phyloP scores from a whole-genome alignment of 2,797 vertebrate genomes.

The Acipenser oxyrinchus region DNA sequence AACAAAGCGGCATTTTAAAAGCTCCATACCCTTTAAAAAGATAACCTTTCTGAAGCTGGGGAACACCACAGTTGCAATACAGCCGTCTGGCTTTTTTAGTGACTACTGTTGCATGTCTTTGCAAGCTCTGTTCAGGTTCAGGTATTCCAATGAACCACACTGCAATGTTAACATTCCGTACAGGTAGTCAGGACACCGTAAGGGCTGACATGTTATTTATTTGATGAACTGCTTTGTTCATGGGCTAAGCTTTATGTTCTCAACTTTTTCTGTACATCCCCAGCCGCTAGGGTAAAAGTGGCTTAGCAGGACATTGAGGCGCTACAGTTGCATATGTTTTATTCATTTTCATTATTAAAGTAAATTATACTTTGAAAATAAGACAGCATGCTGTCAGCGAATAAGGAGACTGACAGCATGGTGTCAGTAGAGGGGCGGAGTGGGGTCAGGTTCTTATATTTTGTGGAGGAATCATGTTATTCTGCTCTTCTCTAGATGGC shows the following conservation, averaged over 20 bases:
- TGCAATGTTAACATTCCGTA: constrained; percentile 32
- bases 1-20: too few species aligned
- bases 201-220: constrained; percentile 41
- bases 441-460: too few species aligned
- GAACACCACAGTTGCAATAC: too few species aligned
- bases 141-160: constrained; percentile 10
- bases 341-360: background rate
- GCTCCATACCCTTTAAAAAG: too few species aligned
- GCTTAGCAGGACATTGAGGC: background rate
- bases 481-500: too few species aligned
- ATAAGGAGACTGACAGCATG: background rate
- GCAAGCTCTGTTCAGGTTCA: background rate
- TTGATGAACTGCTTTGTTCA: constrained; percentile 44
- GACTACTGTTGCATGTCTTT: too few species aligned
- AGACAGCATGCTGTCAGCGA: background rate
- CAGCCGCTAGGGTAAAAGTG: background rate
- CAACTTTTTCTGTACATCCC: background rate
- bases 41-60: too few species aligned
- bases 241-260: constrained; percentile 20
- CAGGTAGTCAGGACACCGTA: constrained; percentile 26
- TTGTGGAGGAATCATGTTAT: too few species aligned
- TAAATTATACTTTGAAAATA: background rate
- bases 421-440: too few species aligned
- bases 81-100: too few species aligned
- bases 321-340: background rate